Evolutionary conservation across 2,888 invertebrate species (phyloP).

Genomic region (Melieria crassipennis): DNA sequence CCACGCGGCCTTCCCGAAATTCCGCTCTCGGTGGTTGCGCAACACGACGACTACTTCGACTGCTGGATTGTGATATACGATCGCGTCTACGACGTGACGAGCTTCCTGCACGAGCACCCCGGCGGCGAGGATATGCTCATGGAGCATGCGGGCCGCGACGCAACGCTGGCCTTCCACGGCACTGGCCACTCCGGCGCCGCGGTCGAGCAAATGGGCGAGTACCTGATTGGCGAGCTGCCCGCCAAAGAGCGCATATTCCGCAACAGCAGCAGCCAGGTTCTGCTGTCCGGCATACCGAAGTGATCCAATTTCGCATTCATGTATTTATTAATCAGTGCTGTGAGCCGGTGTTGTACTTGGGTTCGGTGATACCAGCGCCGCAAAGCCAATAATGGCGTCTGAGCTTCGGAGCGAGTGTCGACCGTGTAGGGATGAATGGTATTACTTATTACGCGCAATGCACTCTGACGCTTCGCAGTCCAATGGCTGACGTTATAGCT

Average conservation of each 20-base stretch:
- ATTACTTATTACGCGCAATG: no score
- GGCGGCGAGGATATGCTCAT: slow-evolving; percentile 84
- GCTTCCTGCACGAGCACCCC: slow-evolving; percentile 82
- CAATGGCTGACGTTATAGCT: no score
- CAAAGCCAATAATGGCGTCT: no score
- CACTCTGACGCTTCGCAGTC: no score
- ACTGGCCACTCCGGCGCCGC: slow-evolving; percentile 80
- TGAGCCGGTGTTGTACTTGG: no score
- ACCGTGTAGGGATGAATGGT: no score
- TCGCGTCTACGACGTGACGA: slow-evolving; percentile 83
- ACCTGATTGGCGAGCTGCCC: slow-evolving; percentile 81
- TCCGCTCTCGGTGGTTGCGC: slow-evolving; percentile 78
- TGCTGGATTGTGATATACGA: slow-evolving; percentile 92
- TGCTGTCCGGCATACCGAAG: slow-evolving; percentile 60
- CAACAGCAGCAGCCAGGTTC: slow-evolving; percentile 50
- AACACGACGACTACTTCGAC: slow-evolving; percentile 77
- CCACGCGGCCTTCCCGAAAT: slow-evolving; percentile 63
- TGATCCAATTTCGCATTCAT: slow-evolving; percentile 28
- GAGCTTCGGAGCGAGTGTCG: no score
- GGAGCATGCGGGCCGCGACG: slow-evolving; percentile 87
- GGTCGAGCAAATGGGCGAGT: slow-evolving; percentile 73
- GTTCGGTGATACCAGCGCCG: no score
- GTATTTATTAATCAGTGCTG: no score
- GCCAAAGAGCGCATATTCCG: slow-evolving; percentile 78
- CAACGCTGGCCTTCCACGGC: slow-evolving; percentile 82